Conservation (phyloP, 2,797 vertebrate genomes). For the Sebastes vulpes region DNA sequence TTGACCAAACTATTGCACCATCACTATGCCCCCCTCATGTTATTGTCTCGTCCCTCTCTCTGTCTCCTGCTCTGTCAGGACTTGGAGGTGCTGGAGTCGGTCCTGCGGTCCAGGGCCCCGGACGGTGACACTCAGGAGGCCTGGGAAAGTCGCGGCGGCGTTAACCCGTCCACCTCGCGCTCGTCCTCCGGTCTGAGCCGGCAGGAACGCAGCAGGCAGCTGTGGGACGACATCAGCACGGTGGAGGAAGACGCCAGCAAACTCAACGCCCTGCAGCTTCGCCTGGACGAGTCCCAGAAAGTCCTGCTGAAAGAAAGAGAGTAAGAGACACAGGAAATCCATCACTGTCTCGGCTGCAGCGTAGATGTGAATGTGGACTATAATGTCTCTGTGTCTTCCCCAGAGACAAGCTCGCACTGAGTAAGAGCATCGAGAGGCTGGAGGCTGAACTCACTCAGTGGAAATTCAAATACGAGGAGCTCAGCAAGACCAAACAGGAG, state of each 20-base stretch:
- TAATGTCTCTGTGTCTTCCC: slow-evolving; percentile 34
- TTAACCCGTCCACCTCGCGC: slow-evolving; percentile 76
- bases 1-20: too few relatives aligned
- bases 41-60: not conserved
- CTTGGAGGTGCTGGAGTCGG: slow-evolving; percentile 88
- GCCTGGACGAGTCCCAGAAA: slow-evolving; percentile 96
- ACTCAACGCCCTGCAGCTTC: slow-evolving; percentile 90
- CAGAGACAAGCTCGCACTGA: slow-evolving; percentile 94
- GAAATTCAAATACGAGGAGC: slow-evolving; percentile 96
- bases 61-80: slow-evolving; percentile 81
- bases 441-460: slow-evolving; percentile 94
- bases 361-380: not conserved
- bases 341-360: not conserved
- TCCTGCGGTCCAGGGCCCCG: slow-evolving; percentile 80
- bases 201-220: slow-evolving; percentile 90
- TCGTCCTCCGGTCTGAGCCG: slow-evolving; percentile 81
- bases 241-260: slow-evolving; percentile 91
- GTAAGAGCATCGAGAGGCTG: slow-evolving; percentile 94
- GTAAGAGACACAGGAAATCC: slow-evolving; percentile 78
- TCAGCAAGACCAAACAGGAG: slow-evolving; percentile 95
- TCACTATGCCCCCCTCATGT: not conserved
- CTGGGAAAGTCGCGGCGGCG: slow-evolving; percentile 86
- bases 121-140: slow-evolving; percentile 83
- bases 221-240: slow-evolving; percentile 90
- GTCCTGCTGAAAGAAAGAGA: slow-evolving; percentile 92